These are phyloP conservation scores for Ariolimax columbianus DNA, from an alignment of 2,888 invertebrate genomes.

Conservation along the genomic window DNA sequence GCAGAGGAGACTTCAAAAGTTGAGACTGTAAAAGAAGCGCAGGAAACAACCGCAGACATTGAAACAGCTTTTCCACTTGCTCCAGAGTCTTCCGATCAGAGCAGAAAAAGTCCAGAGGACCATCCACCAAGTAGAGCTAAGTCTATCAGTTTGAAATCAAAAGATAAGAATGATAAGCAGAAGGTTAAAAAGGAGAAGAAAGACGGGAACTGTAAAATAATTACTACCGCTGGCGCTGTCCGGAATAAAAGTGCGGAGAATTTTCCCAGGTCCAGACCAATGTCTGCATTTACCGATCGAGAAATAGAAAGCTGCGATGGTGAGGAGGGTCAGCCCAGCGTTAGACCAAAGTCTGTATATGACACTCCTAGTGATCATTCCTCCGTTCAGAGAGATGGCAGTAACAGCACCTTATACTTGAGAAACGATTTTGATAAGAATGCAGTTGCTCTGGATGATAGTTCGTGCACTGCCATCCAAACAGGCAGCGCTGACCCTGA, in stretches of 20 bases:
- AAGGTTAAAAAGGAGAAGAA: slow-evolving; percentile 43
- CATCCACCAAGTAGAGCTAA: slow-evolving; percentile 3
- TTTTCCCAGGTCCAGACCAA: slow-evolving; percentile 41
- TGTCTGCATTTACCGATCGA: slow-evolving; percentile 35
- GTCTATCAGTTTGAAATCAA: slow-evolving; percentile 38
- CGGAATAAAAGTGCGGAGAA: slow-evolving; percentile 49
- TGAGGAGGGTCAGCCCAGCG: background rate
- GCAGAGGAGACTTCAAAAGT: background rate
- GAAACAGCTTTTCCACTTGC: background rate
- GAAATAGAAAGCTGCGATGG: background rate
- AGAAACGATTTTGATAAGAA: background rate
- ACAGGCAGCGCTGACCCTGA: background rate
- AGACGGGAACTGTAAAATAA: slow-evolving; percentile 32
- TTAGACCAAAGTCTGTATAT: slow-evolving; percentile 40
- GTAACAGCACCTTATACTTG: background rate
- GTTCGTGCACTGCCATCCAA: background rate
- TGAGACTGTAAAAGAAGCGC: background rate
- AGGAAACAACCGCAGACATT: background rate
- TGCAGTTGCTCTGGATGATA: slow-evolving; percentile 1
- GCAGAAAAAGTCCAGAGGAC: background rate
- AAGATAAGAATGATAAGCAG: slow-evolving; percentile 38
- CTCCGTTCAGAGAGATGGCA: slow-evolving; percentile 4
- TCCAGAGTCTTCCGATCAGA: background rate
- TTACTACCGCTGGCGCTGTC: slow-evolving; percentile 48
- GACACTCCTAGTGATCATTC: slow-evolving; percentile 24